Conservation (phyloP, 2,888 invertebrate genomes). For the Ferrisia virgata region DNA sequence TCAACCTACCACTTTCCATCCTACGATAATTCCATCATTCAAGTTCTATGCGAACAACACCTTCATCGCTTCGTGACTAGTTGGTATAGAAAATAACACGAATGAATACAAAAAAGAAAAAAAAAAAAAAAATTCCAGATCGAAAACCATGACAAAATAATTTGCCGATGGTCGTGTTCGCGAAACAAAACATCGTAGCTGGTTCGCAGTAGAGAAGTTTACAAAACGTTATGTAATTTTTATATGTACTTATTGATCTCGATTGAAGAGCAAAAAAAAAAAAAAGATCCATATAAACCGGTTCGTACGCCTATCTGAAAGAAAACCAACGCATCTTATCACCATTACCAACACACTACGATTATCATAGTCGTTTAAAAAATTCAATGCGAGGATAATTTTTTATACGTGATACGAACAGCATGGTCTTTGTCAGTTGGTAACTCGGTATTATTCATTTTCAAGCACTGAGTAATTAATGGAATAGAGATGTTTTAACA, state of each 20-base stretch:
- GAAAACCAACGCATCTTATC: not conserved
- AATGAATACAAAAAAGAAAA: not conserved
- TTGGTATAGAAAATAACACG: not conserved
- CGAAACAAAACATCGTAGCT: not conserved
- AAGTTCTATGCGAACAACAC: not conserved
- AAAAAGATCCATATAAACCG: not conserved
- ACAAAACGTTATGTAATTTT: not conserved
- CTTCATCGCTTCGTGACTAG: not conserved
- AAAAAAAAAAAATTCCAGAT: not conserved
- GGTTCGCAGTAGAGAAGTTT: no score
- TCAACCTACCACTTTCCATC: not conserved
- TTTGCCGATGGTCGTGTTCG: not conserved
- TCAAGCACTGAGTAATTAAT: not conserved
- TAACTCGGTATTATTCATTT: not conserved
- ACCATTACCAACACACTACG: not conserved
- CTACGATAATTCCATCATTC: not conserved
- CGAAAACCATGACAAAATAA: not conserved
- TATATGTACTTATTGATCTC: not conserved
- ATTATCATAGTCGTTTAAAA: no score
- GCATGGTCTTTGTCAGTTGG: not conserved
- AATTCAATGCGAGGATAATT: no score
- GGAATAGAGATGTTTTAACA: constrained; percentile 5
- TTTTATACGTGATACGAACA: no score
- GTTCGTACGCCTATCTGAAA: not conserved
- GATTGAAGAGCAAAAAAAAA: not conserved